Evolutionary conservation across 2,113 vertebrate genomes (phyloP).

Genomic region (Sphaerodactylus townsendi): DNA sequence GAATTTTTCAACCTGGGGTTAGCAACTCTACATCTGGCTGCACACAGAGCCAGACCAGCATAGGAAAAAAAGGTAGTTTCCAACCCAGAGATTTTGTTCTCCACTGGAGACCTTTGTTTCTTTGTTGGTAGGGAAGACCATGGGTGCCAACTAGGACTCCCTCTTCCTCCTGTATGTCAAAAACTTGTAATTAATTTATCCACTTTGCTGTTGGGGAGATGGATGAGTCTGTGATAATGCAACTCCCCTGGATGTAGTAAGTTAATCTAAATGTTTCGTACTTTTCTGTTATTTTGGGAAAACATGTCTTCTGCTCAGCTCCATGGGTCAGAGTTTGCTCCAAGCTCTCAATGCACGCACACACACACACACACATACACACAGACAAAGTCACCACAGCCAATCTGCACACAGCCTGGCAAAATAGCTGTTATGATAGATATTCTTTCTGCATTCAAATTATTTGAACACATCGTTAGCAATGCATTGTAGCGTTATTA

Average conservation of each 20-base stretch:
- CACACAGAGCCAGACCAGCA: too few relatives aligned
- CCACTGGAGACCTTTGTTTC: too few relatives aligned
- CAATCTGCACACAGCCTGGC: not conserved
- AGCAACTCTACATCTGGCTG: too few relatives aligned
- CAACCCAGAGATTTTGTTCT: too few relatives aligned
- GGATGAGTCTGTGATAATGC: too few relatives aligned
- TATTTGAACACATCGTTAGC: not conserved
- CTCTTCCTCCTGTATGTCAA: not conserved
- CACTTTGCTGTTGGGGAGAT: not conserved
- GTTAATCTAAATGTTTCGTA: not conserved
- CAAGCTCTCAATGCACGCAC: not conserved
- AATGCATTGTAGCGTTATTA: not conserved
- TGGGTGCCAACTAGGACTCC: not conserved
- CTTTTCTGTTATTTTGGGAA: not conserved
- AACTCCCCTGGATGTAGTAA: not conserved
- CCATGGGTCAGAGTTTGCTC: not conserved
- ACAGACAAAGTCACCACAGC: not conserved
- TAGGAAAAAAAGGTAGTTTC: too few relatives aligned
- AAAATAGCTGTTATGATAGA: not conserved
- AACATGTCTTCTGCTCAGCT: not conserved
- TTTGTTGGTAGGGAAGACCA: too few relatives aligned
- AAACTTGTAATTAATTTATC: not conserved
- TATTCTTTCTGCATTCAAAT: not conserved
- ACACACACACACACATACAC: too few relatives aligned
- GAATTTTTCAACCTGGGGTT: too few relatives aligned